These are phyloP conservation scores for Bombus sibiricus DNA, from an alignment of 1,140 invertebrate genomes.

Conservation along the genomic window DNA sequence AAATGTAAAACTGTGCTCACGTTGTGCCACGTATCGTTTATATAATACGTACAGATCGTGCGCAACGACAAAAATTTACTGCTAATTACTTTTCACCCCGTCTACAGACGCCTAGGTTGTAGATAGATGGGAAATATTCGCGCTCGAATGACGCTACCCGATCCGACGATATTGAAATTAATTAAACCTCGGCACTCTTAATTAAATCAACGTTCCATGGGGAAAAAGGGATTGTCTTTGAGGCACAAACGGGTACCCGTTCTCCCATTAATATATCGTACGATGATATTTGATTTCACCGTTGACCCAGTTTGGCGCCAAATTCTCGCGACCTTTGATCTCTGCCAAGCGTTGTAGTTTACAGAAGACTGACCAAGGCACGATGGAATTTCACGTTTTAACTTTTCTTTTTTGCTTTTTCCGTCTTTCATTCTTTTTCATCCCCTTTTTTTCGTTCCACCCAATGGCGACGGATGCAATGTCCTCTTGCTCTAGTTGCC, in stretches of 20 bases:
- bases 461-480: conserved; percentile 13
- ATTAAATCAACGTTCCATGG: conserved; percentile 29
- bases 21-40: background rate
- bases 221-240: conserved; percentile 28
- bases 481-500: conserved; percentile 64
- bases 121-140: conserved; percentile 28
- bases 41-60: conserved; percentile 29
- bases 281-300: conserved; percentile 60
- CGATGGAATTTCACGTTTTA: conserved; percentile 44
- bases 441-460: background rate
- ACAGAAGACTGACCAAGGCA: conserved; percentile 50
- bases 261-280: conserved; percentile 18
- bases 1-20: background rate
- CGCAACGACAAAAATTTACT: conserved; percentile 60
- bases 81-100: conserved; percentile 60
- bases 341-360: conserved; percentile 43
- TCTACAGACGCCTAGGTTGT: background rate
- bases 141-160: background rate
- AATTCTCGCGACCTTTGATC: conserved; percentile 56
- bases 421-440: background rate
- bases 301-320: conserved; percentile 49
- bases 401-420: background rate
- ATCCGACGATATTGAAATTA: conserved; percentile 52
- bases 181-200: conserved; percentile 51
- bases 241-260: background rate